Evolutionary conservation across 2,888 invertebrate species (phyloP), one percentile per base, ranked within the genome.

Genomic region (Scaptomyza reducta): DNA sequence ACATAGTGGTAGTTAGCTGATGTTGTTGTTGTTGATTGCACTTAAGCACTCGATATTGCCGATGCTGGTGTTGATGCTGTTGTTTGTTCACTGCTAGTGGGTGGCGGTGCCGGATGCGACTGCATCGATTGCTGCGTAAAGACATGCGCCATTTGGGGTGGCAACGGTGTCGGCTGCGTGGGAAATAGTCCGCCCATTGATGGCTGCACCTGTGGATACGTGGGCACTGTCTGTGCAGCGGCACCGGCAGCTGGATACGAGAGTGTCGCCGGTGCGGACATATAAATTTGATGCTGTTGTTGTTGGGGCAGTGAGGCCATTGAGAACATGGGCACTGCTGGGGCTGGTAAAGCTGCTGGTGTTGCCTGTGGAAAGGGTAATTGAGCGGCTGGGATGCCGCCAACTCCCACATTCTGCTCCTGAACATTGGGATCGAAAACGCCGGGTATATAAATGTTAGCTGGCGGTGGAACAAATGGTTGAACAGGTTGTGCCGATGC

Each of bases 171-270:
- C 31, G 76, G 74, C 62, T 89, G 89, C 41, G 90, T 88, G 33
- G 90, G 79, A 67, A 86, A 90, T n/a, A 88, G 66, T 6, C 88
- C 89, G 11, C 84, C 89, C 87, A 89, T 81, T 2, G 90, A 79
- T 44, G 90, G 85, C 54, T 91, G 91, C 31, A 91, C 90, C 74
- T 91, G 91, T n/a, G 91, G 91, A 80, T 91, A 91, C 31, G 91
- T 90, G 14, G 90, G 87, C 63, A 91, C 90, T 9, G 91, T 92
- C 64, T 91, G 91, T 6, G 89, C 84, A 41, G 73, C 57, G 9
- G 70, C 51, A 3, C 59, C 71, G 11, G 75, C 74, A 25, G 89
- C 74, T 22, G 90, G 89, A 74, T 90, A 90, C 25, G 90, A 89
- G n/a, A 90, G 70, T 5, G 83, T 58, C 18, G 87, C 72, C 40